Base-by-base conservation (phyloP, 2,888 invertebrate species). In the Tenthredo notha region DNA sequence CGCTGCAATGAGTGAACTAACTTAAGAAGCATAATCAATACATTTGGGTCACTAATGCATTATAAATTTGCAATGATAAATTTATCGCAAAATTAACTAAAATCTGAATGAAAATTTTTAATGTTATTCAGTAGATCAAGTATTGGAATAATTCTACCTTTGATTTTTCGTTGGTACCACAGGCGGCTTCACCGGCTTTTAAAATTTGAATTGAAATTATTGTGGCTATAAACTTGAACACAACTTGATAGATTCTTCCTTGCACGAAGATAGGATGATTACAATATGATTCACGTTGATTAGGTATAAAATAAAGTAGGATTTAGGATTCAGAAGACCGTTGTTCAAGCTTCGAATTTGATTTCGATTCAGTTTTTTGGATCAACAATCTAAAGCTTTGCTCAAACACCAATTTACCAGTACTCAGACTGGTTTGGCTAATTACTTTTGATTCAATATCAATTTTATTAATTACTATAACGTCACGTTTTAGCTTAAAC, bases 331-430 rank as follows among this genome's bases (percentile, higher is more conserved):
- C 50, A 5, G 18, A 50, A 50, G 18, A 50, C 18, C 18, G 18
- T 50, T 1, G 50, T n/a, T 61, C 21, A 61, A 21, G 21, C 10
- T 21, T 61, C 7, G 21, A 61, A 25, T 61, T 7, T 9, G 61
- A 3, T 7, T 61, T 2, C 0, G 25, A n/a, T 25, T 61, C n/a
- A 61, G 1, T 21, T n/a, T 5, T 3, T 25, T 7, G 61, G 21
- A 61, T 61, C 61, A 61, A 61, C 61, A 61, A 61, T 21, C 61
- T 21, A 25, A 25, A 61, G 61, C 61, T 61, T 21, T 61, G 61
- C 61, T 61, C 21, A 61, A 61, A 61, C n/a, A 61, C 61, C 25
- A 25, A 61, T 10, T 61, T 3, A 9, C 54, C 54, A 54, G 54
- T 54, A 54, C 54, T 3, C 54, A 9, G 18, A 54, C 54, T 54